Evolutionary conservation across 1,140 invertebrate genomes (phyloP).

Genomic region (Popillia japonica): DNA sequence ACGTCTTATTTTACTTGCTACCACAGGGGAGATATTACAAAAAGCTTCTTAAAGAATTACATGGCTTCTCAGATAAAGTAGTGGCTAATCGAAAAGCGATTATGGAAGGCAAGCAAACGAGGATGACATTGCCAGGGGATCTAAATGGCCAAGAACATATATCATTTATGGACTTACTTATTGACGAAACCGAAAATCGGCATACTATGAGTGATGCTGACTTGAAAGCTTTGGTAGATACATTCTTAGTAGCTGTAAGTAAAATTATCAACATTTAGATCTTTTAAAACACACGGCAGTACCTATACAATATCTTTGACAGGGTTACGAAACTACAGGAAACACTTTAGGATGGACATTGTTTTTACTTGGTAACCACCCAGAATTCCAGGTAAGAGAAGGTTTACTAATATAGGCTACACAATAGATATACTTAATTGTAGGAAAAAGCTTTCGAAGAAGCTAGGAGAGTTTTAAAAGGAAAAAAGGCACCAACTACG

Average conservation of each 20-base stretch:
- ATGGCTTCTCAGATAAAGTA: neutral
- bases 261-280: neutral
- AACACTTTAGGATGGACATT: neutral
- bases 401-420: conserved; percentile 47
- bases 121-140: neutral
- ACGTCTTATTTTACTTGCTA: neutral
- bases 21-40: neutral
- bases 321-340: conserved; percentile 15
- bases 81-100: neutral
- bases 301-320: neutral
- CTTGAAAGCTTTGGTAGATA: neutral
- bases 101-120: neutral
- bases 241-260: conserved; percentile 22
- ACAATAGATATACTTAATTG: neutral
- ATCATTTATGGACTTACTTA: conserved; percentile 30
- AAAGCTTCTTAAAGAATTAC: neutral
- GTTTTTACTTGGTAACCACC: conserved; percentile 18
- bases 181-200: neutral
- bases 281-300: too few species aligned
- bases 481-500: conserved; percentile 49
- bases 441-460: conserved; percentile 49
- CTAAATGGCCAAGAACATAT: neutral
- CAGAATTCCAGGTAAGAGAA: neutral
- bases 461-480: conserved; percentile 33
- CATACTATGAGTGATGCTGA: conserved; percentile 6